Percentiles rank a stretch among this genome's conserved stretches.
These are phyloP conservation scores for Leucophenga maculata DNA, from an alignment of 2,888 invertebrate genomes.

Conservation along the genomic window DNA sequence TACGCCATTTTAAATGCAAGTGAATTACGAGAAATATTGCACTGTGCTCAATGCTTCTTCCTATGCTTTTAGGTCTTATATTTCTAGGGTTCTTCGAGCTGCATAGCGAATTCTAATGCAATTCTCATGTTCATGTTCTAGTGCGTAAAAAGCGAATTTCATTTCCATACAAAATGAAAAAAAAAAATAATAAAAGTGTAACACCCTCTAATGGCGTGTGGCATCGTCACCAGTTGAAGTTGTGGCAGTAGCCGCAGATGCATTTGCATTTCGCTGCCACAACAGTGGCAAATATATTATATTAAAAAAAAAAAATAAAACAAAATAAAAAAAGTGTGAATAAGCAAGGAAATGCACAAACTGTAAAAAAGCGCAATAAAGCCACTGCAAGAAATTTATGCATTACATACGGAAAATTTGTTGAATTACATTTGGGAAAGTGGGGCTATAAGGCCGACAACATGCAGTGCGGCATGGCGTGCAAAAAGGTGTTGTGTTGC, in stretches of 20 bases:
- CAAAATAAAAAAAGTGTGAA: too few relatives aligned
- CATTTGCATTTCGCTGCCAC: slow-evolving; percentile 24
- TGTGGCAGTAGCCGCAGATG: slow-evolving; percentile 16
- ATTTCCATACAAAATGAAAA: slow-evolving; percentile 38
- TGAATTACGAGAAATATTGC: slow-evolving; percentile 30
- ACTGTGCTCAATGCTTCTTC: not conserved
- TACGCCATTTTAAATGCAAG: slow-evolving; percentile 53
- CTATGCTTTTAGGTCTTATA: too few relatives aligned
- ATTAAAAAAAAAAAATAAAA: not conserved
- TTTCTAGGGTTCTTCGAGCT: too few relatives aligned
- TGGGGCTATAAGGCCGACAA: not conserved
- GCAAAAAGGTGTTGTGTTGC: not conserved
- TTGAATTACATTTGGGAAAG: not conserved
- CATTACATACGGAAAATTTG: slow-evolving; percentile 3
- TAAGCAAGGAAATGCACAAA: too few relatives aligned
- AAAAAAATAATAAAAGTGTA: not conserved
- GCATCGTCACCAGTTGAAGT: not conserved
- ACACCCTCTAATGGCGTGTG: slow-evolving; percentile 21
- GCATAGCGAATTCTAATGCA: slow-evolving; percentile 45
- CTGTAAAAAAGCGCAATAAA: too few relatives aligned
- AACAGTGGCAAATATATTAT: slow-evolving; percentile 29
- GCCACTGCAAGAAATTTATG: not conserved
- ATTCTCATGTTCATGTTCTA: slow-evolving; percentile 57
- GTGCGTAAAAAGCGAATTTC: slow-evolving; percentile 39
- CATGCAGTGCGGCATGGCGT: not conserved